phyloP scores from a whole-genome alignment of 1,140 invertebrate species.

The Drosophila funebris region DNA sequence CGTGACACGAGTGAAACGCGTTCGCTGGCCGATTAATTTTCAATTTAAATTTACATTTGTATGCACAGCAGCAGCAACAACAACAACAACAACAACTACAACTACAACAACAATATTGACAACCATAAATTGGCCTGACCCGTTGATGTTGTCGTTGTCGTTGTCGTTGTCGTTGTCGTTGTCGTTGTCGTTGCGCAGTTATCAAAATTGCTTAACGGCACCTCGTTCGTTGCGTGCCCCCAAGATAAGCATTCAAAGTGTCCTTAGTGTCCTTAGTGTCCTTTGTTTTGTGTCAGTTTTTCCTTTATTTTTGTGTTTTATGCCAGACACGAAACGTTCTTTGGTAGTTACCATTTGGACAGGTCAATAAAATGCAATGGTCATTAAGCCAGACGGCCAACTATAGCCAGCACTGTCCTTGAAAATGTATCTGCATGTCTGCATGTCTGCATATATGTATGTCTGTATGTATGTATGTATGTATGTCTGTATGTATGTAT shows the following conservation, averaged over 20 bases:
- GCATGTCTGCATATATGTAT: neutral
- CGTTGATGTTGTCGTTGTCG: slow-evolving; percentile 29
- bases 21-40: slow-evolving; percentile 61
- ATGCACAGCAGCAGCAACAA: slow-evolving; percentile 49
- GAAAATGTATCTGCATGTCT: neutral
- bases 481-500: neutral
- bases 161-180: slow-evolving; percentile 36
- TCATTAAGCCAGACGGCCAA: slow-evolving; percentile 4
- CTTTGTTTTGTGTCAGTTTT: slow-evolving; percentile 6
- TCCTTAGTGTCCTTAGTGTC: slow-evolving; percentile 28
- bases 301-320: neutral
- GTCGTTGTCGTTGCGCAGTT: slow-evolving; percentile 57
- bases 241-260: slow-evolving; percentile 62
- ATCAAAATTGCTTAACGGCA: slow-evolving; percentile 67
- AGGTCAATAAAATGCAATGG: slow-evolving; percentile 46
- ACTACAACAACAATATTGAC: slow-evolving; percentile 21
- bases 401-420: neutral
- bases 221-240: slow-evolving; percentile 14
- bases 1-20: slow-evolving; percentile 24
- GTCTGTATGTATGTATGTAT: neutral
- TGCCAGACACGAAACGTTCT: neutral
- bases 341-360: neutral
- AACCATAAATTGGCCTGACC: slow-evolving; percentile 63
- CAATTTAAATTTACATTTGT: slow-evolving; percentile 75
- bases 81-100: slow-evolving; percentile 6